Conservation (phyloP, 2,797 vertebrate genomes). For the Mus minutoides region DNA sequence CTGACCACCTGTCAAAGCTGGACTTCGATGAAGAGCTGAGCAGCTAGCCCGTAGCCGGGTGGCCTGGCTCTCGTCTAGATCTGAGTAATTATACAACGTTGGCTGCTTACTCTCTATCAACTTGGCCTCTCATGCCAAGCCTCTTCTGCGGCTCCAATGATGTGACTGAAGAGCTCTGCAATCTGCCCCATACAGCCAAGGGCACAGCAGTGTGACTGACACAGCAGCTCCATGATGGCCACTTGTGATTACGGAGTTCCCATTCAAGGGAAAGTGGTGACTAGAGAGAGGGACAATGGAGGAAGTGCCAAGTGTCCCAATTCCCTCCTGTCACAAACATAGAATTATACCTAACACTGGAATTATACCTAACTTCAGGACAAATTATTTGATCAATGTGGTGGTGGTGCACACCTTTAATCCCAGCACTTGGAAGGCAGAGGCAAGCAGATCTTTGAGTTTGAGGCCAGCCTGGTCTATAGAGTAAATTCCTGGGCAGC, state of each 20-base stretch:
- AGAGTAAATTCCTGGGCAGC: not conserved
- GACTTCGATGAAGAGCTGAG: constrained; percentile 10
- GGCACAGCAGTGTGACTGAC: not conserved
- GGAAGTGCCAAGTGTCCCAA: not conserved
- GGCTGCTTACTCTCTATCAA: constrained; percentile 40
- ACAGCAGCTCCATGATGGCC: not conserved
- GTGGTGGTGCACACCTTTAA: not conserved
- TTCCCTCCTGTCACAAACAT: not conserved
- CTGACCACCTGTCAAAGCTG: constrained; percentile 68
- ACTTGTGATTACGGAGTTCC: constrained; percentile 33
- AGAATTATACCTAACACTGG: not conserved
- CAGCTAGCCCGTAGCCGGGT: constrained; percentile 14
- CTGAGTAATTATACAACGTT: constrained; percentile 60
- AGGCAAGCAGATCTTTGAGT: not conserved
- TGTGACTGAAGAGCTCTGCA: not conserved
- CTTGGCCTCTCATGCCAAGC: constrained; percentile 23
- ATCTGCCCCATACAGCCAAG: constrained; percentile 18
- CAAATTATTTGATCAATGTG: not conserved
- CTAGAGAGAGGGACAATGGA: not conserved
- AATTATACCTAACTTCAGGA: too few relatives aligned
- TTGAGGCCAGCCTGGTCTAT: not conserved
- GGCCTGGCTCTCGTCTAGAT: constrained; percentile 45
- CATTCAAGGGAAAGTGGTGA: constrained; percentile 27
- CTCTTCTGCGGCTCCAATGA: constrained; percentile 28
- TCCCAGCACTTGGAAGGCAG: not conserved